Base-by-base conservation (phyloP, 2,888 invertebrate species). In the Dioctria rufipes region DNA sequence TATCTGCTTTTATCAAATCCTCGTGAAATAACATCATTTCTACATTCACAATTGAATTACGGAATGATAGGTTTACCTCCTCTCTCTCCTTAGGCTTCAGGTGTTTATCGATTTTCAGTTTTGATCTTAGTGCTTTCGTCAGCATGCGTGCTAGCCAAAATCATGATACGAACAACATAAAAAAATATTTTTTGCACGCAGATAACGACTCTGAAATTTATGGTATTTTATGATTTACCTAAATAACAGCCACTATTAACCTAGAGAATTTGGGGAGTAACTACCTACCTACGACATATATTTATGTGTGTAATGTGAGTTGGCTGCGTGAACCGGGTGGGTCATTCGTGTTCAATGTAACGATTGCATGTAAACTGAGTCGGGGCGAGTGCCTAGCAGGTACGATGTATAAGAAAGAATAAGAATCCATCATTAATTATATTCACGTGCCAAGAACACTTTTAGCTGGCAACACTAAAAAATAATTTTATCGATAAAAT, bases 401-500 rank as follows among this genome's bases (percentile, higher is more conserved):
- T 25, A 25, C 25, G 25, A 25, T 25, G 25, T 25, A 25, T 25
- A 25, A 25, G 25, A 25, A 25, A 25, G 25, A 25, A 25, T 25
- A 25, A 25, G 25, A 25, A 0, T 25, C n/a, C 3, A 11, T n/a
- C 54, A 51, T 51, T 69, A 69, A 69, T 69, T 69, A 69, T 69
- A 37, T 51, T 69, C 69, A 51, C 69, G 69, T 69, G 69, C 69
- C 69, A 39, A 25, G n/a, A 40, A n/a, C 71, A 39, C 37, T 40
- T 11, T n/a, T 4, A 49, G 25, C 73, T 75, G 73, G 73, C 73
- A 75, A 75, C 60, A 37, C 13, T n/a, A 60, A 43, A 40, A 73
- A 60, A 60, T 49, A 49, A 77, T n/a, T 46, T 77, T 63, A 77
- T 77, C 77, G 77, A 77, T 77, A 77, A 77, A 77, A 77, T 77